phyloP scores from a whole-genome alignment of 2,888 invertebrate genomes.

The Eugnorisma glareosa region DNA sequence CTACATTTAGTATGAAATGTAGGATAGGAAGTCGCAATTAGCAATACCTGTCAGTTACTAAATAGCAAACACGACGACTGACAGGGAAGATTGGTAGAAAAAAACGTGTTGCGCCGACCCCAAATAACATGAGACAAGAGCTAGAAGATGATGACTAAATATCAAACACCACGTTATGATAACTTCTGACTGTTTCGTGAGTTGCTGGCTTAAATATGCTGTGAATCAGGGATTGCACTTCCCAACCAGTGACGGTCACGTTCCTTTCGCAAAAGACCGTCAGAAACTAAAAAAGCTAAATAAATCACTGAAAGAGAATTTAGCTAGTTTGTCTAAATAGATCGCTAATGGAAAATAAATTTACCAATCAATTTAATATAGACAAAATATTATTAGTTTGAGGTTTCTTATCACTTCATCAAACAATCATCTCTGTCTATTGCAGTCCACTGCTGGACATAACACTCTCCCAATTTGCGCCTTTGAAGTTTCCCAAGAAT shows the following conservation, averaged over 20 bases:
- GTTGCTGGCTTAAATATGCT: not conserved
- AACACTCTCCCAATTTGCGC: not conserved
- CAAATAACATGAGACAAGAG: too few species aligned
- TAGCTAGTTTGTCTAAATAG: not conserved
- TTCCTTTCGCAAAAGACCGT: not conserved
- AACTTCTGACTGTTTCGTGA: not conserved
- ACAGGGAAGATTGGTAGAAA: too few species aligned
- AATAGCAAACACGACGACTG: too few species aligned
- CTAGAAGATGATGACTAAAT: too few species aligned
- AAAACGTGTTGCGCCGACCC: too few species aligned
- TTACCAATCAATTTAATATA: not conserved
- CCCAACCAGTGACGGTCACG: not conserved
- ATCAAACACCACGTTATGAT: not conserved
- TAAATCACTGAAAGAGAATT: not conserved
- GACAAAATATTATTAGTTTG: not conserved
- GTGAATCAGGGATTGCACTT: not conserved
- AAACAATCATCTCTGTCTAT: not conserved
- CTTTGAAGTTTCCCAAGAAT: not conserved
- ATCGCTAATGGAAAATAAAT: not conserved
- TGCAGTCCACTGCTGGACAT: not conserved
- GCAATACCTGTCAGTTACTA: not conserved
- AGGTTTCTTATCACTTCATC: not conserved
- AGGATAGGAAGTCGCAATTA: not conserved
- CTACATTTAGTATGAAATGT: not conserved
- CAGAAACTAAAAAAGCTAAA: not conserved